Conservation (phyloP, 2,113 vertebrate species). For the Cricetomys ansorgei region DNA sequence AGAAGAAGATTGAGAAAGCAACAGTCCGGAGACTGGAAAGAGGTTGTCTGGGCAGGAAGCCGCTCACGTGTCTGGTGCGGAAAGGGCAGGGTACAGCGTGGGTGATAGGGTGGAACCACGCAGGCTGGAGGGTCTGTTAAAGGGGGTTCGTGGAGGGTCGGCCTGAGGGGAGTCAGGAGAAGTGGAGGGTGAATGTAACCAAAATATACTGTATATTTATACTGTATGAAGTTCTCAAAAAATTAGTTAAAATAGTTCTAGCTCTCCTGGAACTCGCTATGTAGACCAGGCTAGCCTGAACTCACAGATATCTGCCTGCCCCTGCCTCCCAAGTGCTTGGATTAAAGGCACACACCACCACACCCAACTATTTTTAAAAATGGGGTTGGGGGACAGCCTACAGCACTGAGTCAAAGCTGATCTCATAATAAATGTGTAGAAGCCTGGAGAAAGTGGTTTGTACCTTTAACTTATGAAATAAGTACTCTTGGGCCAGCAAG, state of each 20-base stretch:
- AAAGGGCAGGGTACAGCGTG: background rate
- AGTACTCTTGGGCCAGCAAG: background rate
- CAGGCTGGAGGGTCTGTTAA: background rate
- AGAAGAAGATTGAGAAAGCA: background rate
- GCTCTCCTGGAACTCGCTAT: background rate
- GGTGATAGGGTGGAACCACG: background rate
- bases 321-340: background rate
- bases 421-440: conserved; percentile 43
- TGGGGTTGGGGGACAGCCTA: background rate
- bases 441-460: background rate
- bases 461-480: conserved; percentile 24
- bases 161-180: background rate
- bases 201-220: background rate
- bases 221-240: background rate
- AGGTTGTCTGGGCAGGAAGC: background rate
- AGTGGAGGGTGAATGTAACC: background rate
- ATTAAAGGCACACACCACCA: background rate
- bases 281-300: background rate
- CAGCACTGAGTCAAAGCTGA: background rate
- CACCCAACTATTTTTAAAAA: background rate
- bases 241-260: background rate
- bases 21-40: background rate
- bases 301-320: background rate
- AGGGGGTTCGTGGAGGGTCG: background rate
- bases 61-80: background rate